These are phyloP conservation scores for Plebejus anna DNA, from an alignment of 2,888 invertebrate species.

Conservation along the genomic window DNA sequence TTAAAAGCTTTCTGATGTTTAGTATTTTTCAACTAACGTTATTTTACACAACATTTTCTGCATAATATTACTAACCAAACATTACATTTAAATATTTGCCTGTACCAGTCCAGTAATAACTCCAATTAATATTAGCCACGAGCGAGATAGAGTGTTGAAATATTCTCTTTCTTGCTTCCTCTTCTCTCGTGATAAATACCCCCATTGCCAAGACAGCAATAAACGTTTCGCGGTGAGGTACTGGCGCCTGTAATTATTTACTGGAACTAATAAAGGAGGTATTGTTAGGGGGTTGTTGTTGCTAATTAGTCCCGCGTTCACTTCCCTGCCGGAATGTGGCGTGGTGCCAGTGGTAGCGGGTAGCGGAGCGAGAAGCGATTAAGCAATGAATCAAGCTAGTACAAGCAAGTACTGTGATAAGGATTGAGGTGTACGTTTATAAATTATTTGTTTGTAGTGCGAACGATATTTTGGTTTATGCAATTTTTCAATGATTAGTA, in stretches of 20 bases:
- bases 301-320: slow-evolving; percentile 3
- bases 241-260: slow-evolving; percentile 6
- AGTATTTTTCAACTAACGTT: too few relatives aligned
- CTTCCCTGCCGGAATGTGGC: not conserved
- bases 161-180: not conserved
- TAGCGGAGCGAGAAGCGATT: not conserved
- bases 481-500: too few relatives aligned
- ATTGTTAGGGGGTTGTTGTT: slow-evolving; percentile 6
- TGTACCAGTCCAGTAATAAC: not conserved
- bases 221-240: slow-evolving; percentile 10
- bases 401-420: too few relatives aligned
- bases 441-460: too few relatives aligned
- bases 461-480: too few relatives aligned
- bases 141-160: not conserved
- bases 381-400: too few relatives aligned
- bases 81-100: too few relatives aligned
- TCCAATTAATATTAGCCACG: not conserved
- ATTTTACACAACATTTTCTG: too few relatives aligned
- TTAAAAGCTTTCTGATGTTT: too few relatives aligned
- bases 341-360: not conserved
- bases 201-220: slow-evolving; percentile 4
- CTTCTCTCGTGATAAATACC: not conserved
- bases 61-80: too few relatives aligned
- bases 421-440: too few relatives aligned
- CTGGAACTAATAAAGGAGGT: slow-evolving; percentile 11